These are phyloP conservation scores for Glomeris maerens DNA, from an alignment of 1,140 invertebrate species.

Conservation along the genomic window DNA sequence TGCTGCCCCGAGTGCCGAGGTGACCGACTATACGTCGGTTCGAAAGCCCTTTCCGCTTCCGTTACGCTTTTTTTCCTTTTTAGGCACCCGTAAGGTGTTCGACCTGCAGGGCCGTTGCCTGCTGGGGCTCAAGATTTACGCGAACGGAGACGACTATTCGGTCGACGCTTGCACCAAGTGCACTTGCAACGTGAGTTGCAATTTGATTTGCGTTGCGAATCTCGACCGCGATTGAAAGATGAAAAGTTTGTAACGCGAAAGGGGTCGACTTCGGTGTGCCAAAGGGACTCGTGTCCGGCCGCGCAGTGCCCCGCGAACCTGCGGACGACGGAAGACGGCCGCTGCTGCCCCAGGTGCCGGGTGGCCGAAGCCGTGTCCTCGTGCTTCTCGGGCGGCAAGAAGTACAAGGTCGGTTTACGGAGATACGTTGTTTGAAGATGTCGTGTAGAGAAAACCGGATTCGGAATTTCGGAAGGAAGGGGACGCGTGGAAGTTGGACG, in stretches of 20 bases:
- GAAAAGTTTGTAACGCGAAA: slow-evolving; percentile 31
- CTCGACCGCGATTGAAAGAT: slow-evolving; percentile 15
- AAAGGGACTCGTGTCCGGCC: slow-evolving; percentile 60
- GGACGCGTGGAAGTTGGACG: slow-evolving; percentile 66
- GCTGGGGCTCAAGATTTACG: slow-evolving; percentile 47
- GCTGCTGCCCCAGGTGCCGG: slow-evolving; percentile 51
- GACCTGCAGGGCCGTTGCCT: slow-evolving; percentile 38
- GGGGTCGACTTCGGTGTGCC: slow-evolving; percentile 54
- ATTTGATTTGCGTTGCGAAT: background rate
- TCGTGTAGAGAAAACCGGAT: too few relatives aligned
- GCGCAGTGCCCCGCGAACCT: slow-evolving; percentile 58
- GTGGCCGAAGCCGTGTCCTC: slow-evolving; percentile 14
- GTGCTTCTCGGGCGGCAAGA: slow-evolving; percentile 24
- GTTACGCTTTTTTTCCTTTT: background rate
- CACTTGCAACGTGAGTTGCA: slow-evolving; percentile 40
- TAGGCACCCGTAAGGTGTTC: slow-evolving; percentile 22
- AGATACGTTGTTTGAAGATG: background rate
- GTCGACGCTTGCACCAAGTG: slow-evolving; percentile 70
- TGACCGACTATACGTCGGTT: slow-evolving; percentile 26
- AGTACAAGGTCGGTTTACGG: slow-evolving; percentile 22
- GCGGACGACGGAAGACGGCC: slow-evolving; percentile 44
- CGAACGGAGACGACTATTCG: slow-evolving; percentile 36
- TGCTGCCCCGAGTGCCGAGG: slow-evolving; percentile 72
- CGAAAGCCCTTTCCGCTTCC: background rate
- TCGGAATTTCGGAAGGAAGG: slow-evolving; percentile 64